Conservation (phyloP, 2,797 vertebrate species). For the Allochrocebus solatus region DNA sequence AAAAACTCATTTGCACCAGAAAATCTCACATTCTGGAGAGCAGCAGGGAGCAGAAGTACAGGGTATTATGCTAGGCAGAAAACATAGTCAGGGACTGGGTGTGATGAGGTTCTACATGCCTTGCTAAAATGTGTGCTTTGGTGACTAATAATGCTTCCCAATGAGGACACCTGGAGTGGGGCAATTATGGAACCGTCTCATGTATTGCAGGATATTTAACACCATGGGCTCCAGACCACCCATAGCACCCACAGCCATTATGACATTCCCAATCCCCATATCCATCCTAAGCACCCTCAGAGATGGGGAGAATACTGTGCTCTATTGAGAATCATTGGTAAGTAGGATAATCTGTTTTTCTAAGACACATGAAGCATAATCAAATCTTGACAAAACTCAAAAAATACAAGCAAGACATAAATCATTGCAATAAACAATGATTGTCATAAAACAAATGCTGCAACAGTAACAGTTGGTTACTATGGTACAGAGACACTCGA, state of each 20-base stretch:
- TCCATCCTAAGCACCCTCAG: neutral
- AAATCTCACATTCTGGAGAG: neutral
- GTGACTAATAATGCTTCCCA: neutral
- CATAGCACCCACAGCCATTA: neutral
- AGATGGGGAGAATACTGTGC: neutral
- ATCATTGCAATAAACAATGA: neutral
- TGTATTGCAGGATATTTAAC: neutral
- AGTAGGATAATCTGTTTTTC: neutral
- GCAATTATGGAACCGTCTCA: neutral
- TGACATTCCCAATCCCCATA: neutral
- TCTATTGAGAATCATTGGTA: neutral
- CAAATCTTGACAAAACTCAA: neutral
- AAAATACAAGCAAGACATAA: neutral
- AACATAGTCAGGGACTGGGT: neutral
- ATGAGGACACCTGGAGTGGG: neutral
- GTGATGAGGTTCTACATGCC: neutral
- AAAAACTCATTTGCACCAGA: neutral
- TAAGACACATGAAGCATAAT: neutral
- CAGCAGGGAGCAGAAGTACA: neutral
- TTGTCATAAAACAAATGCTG: neutral
- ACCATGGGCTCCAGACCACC: neutral
- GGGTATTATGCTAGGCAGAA: neutral
- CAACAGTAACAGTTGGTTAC: neutral
- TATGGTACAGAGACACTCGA: neutral
- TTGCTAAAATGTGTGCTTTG: neutral